Base-by-base conservation (phyloP, 2,113 vertebrate species). In the Cygnus buccinator region DNA sequence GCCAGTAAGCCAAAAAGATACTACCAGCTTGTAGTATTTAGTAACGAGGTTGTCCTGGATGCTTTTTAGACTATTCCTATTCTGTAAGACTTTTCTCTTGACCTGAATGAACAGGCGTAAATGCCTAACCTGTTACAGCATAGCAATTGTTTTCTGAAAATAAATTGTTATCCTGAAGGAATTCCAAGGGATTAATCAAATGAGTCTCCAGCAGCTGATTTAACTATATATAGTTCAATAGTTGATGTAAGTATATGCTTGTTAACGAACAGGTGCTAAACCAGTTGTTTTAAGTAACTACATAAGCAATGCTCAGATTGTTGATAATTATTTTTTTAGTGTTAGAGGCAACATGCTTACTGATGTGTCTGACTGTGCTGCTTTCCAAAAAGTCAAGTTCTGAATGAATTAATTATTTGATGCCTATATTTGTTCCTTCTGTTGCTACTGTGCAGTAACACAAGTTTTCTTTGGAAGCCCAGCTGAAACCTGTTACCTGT, bases 91-190 rank as follows among this genome's bases (percentile, higher is more conserved):
- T 21, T 74, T 89, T 93, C 16, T 89, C 93, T 70, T 77, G 17
- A 67, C 52, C 22, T 77, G 22, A 79, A 93, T 88, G 90, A 84
- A 62, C 29, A 31, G 66, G 29, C 58, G 76, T 83, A 70, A 59
- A 55, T 74, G 25, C 43, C 89, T 87, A 92, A 75, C 33, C 2
- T 76, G 55, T 67, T 92, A 70, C 67, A 90, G 39, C 52, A 89
- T 50, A 94, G 83, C 72, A 61, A 76, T 91, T 97, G 75, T 96
- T 97, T 97, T 97, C 95, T 91, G 95, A 97, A 93, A 94, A 94
- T 94, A 95, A 79, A 76, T 82, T 68, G 96, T 84, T 85, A 78
- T 17, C 84, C 58, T 86, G 50, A 71, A 90, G 39, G 73, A 94
- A 59, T 82, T 74, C 66, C 54, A 48, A 62, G 78, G 86, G 92